These are phyloP conservation scores for Neostethus bicornis DNA, from an alignment of 2,797 vertebrate genomes.

Conservation along the genomic window DNA sequence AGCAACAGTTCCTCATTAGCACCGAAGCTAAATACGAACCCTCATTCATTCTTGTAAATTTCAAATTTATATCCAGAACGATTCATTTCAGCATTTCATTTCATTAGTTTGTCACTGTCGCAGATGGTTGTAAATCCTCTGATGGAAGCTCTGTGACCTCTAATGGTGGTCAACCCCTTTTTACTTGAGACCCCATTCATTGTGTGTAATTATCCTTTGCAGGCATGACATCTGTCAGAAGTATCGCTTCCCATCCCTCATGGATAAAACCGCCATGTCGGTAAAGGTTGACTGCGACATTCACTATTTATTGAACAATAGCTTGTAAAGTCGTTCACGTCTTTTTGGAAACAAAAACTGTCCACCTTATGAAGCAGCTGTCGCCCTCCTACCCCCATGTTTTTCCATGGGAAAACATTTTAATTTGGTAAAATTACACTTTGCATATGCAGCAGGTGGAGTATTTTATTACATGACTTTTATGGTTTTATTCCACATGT, in stretches of 20 bases:
- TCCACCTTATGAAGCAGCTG: conserved; percentile 20
- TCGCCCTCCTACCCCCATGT: conserved; percentile 17
- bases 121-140: conserved; percentile 64
- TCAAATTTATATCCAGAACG: conserved; percentile 11
- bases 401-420: conserved; percentile 44
- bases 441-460: too few relatives aligned
- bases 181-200: conserved; percentile 60
- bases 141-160: conserved; percentile 56
- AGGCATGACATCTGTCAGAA: conserved; percentile 55
- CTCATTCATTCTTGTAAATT: conserved; percentile 11
- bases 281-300: conserved; percentile 79
- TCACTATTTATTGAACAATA: conserved; percentile 82
- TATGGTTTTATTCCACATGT: too few relatives aligned
- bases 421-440: conserved; percentile 57
- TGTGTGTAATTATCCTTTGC: conserved; percentile 64
- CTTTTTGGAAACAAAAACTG: conserved; percentile 28
- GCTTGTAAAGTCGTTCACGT: conserved; percentile 72
- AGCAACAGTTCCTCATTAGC: conserved; percentile 18
- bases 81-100: conserved; percentile 31
- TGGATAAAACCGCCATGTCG: conserved; percentile 65
- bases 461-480: too few relatives aligned
- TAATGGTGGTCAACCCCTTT: conserved; percentile 54
- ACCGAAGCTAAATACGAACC: conserved; percentile 7
- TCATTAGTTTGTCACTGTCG: conserved; percentile 51
- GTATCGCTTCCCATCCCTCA: conserved; percentile 42